Evolutionary conservation across 2,797 vertebrate genomes (phyloP).

Genomic region (Acanthurus lineatus): DNA sequence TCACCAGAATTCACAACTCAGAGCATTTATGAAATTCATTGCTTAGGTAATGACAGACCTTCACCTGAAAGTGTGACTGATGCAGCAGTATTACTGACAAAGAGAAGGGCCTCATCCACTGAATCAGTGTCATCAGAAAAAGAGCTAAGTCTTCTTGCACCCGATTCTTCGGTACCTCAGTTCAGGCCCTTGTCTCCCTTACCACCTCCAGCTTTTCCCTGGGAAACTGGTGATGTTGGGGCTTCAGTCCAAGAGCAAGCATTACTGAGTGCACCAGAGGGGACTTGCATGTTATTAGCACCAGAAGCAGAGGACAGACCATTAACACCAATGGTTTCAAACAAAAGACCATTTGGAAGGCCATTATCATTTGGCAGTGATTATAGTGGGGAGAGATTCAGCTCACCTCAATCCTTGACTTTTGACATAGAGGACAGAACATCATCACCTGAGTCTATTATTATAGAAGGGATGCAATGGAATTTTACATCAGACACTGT

Average conservation of each 20-base stretch:
- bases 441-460: conserved; percentile 62
- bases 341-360: conserved; percentile 76
- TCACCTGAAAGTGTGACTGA: conserved; percentile 59
- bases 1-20: conserved; percentile 46
- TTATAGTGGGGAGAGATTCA: conserved; percentile 53
- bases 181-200: conserved; percentile 79
- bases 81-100: conserved; percentile 41
- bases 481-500: conserved; percentile 52
- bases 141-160: conserved; percentile 67
- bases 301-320: conserved; percentile 68
- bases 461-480: conserved; percentile 42
- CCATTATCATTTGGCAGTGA: conserved; percentile 72
- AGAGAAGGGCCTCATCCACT: conserved; percentile 72
- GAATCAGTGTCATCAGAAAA: conserved; percentile 69
- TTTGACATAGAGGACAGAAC: conserved; percentile 72
- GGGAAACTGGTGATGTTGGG: conserved; percentile 51
- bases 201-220: conserved; percentile 62
- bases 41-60: conserved; percentile 45
- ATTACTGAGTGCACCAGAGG: conserved; percentile 25
- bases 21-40: conserved; percentile 17
- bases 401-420: conserved; percentile 66
- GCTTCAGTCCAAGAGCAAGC: conserved; percentile 9
- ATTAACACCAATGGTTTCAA: conserved; percentile 78
- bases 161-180: conserved; percentile 70
- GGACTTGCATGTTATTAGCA: conserved; percentile 14